Base-by-base conservation (phyloP, 2,888 invertebrate genomes). In the Dasysyrphus tricinctus region DNA sequence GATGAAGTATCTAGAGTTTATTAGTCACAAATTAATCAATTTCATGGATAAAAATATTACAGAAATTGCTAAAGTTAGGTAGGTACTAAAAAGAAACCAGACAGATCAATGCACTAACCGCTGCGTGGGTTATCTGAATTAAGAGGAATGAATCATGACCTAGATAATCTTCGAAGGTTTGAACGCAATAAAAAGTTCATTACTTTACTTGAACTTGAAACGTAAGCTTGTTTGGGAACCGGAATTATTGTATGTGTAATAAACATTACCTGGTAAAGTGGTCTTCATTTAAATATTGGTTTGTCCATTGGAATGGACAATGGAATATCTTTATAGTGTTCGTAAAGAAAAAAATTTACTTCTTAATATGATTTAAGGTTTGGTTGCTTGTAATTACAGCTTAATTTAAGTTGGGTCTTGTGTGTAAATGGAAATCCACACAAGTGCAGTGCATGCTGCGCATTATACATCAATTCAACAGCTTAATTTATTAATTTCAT, bases 161-260 rank as follows among this genome's bases (percentile, higher is more conserved):
- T 39, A 49, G 34, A 56, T 76, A 34, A 49, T 59, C 49, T 59
- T 76, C 34, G 47, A 59, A 59, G 39, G 57, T 14, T 29, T 49
- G 8, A 56, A 32, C 11, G 24, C n/a, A 37, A 34, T 42, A 37
- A 69, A 49, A 24, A 51, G 57, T 51, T 70, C 9, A 51, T 39
- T 7, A 39, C 39, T 70, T 39, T 7, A 39, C 39, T 70, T 61
- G 77, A 78, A 59, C 77, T 78, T 78, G 77, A 78, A 78, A 24
- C 9, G 0, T 8, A 69, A 67, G 12, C 37, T 49, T n/a, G 44
- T 39, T 69, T 37, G 67, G 57, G 16, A 37, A 77, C 77, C 67
- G 67, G 76, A 67, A 57, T 76, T 47, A 9, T 24, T n/a, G 2
- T 7, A 0, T 39, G 19, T 44, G 39, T 14, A 51, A 39, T 34